These are phyloP conservation scores for Hippoglossus hippoglossus DNA, from an alignment of 2,797 vertebrate genomes.

Conservation along the genomic window DNA sequence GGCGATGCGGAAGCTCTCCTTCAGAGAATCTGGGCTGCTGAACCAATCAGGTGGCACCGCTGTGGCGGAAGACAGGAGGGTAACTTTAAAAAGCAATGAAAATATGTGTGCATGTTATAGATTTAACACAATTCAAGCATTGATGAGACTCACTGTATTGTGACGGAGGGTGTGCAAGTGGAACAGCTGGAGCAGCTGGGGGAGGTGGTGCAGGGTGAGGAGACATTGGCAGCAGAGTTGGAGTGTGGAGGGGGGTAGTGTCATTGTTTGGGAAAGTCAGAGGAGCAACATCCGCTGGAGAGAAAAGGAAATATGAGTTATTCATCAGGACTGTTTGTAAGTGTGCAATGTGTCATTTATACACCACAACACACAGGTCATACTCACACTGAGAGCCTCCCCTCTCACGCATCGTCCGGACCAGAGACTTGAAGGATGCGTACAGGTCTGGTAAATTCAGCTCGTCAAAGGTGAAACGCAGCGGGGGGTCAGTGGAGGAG, in stretches of 20 bases:
- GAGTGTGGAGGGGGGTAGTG: slow-evolving; percentile 84
- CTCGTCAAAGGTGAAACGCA: slow-evolving; percentile 93
- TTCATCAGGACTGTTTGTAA: background rate
- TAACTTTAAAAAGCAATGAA: slow-evolving; percentile 21
- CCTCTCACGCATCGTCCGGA: slow-evolving; percentile 93
- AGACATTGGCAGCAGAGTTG: slow-evolving; percentile 81
- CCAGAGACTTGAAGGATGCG: slow-evolving; percentile 95
- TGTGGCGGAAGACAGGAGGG: slow-evolving; percentile 55
- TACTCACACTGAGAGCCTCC: slow-evolving; percentile 87
- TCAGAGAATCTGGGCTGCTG: slow-evolving; percentile 93
- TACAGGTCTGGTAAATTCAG: slow-evolving; percentile 94
- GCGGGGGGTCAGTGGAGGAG: slow-evolving; percentile 66
- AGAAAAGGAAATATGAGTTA: background rate
- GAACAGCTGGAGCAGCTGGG: background rate
- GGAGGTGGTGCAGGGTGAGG: slow-evolving; percentile 62
- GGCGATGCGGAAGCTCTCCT: slow-evolving; percentile 97
- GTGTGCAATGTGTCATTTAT: no score
- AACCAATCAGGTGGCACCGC: slow-evolving; percentile 94
- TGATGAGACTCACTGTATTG: slow-evolving; percentile 74
- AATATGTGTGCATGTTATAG: background rate
- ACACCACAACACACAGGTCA: background rate
- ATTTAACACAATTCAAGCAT: background rate
- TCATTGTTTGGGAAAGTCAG: slow-evolving; percentile 66
- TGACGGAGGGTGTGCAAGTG: slow-evolving; percentile 42
- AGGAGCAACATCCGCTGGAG: slow-evolving; percentile 77